These are phyloP conservation scores for Tromatobia lineatoria DNA, from an alignment of 2,888 invertebrate species.

Conservation along the genomic window DNA sequence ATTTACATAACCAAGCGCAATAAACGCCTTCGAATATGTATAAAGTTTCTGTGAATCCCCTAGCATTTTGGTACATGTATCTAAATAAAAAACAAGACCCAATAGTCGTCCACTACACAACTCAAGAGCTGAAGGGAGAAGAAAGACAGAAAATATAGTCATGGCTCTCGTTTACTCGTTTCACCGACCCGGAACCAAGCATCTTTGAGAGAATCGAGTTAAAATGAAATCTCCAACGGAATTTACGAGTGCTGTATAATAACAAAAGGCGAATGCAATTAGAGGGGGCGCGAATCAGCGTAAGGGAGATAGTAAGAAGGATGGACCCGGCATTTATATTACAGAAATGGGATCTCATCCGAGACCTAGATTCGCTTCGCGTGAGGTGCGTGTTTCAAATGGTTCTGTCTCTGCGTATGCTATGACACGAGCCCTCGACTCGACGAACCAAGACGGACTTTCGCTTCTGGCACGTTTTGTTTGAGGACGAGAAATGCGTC, in stretches of 20 bases:
- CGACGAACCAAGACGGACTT: constrained; percentile 39
- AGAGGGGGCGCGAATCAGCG: constrained; percentile 25
- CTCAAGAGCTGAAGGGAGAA: neutral
- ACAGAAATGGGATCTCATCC: constrained; percentile 37
- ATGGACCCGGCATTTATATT: constrained; percentile 39
- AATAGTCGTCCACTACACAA: neutral
- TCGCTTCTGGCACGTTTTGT: constrained; percentile 36
- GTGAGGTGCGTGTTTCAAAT: constrained; percentile 19
- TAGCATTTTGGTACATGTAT: neutral
- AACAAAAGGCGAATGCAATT: constrained; percentile 46
- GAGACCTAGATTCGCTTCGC: constrained; percentile 7
- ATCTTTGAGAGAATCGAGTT: constrained; percentile 28
- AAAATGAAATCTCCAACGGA: constrained; percentile 35
- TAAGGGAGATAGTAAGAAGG: neutral
- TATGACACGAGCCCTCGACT: constrained; percentile 5
- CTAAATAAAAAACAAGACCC: neutral
- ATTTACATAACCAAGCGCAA: too few species aligned
- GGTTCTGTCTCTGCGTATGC: neutral
- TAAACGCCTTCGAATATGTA: neutral
- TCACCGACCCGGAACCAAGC: neutral
- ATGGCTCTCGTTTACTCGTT: constrained; percentile 6
- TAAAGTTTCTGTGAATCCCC: neutral
- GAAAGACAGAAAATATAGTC: constrained; percentile 3
- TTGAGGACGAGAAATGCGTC: constrained; percentile 23
- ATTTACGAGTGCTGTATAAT: neutral